Base-by-base conservation (phyloP, 1,140 invertebrate species). In the Mya arenaria region DNA sequence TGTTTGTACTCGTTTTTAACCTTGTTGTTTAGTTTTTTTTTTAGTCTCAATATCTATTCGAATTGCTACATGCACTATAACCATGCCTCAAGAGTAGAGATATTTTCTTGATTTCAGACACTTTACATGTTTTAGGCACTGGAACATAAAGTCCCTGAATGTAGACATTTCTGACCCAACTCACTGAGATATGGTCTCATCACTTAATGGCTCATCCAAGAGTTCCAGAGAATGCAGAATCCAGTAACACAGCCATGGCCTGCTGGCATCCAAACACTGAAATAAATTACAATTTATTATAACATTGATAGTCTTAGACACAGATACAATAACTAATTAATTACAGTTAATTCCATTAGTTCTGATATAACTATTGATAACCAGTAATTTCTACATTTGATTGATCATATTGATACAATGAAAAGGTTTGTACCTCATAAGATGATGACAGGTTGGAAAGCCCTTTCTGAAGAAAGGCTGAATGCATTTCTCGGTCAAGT, bases 231-330 rank as follows among this genome's bases (percentile, higher is more conserved):
- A 95, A 94, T 99, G 97, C 28, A 98, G 91, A 84, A 97, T 97
- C 98, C 98, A 99, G 91, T 98, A 99, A 89, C 97, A 96, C 34
- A 99, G 92, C 98, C 98, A 99, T 5, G 98, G 95, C 86, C 97
- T 94, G 92, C 97, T 98, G n/a, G 96, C 96, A 94, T 99, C 98
- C 68, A 99, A 93, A 91, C 95, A 95, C 95, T 96, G 85, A 72
- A 90, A 92, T 86, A 69, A 78, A 78, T 55, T 60, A 52, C 0
- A 52, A 41, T n/a, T 15, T 19, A 48, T 63, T 34, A 0, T 63
- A 17, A 32, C 6, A 10, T 30, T 13, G 0, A 19, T 32, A 17
- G n/a, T 10, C 34, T 17, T 32, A 34, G 4, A 19, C 6, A 25
- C 2, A 52, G 25, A 56, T 13, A 17, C 48, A 15, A 4, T 5